A percentile compares a stretch with the other conserved stretches of the same genome.
Evolutionary conservation across 2,888 invertebrate species (phyloP).

Genomic region (Lasioglossum leucozonium): DNA sequence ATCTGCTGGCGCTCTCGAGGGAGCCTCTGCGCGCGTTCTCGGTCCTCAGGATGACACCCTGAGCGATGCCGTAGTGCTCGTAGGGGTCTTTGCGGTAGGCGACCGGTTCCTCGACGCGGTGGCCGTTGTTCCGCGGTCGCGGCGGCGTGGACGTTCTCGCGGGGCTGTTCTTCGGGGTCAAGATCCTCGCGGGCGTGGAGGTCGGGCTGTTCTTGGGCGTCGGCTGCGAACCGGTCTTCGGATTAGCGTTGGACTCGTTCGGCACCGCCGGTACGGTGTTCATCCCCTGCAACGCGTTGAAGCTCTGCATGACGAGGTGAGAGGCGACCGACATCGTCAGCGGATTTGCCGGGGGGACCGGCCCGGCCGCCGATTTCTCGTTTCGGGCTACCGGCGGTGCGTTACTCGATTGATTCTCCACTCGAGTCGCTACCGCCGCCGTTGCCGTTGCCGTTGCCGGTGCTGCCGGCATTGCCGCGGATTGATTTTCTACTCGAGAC

Average conservation of each 20-base stretch:
- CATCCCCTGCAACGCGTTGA: constrained; percentile 76
- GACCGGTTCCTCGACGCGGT: constrained; percentile 47
- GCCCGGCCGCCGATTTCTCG: constrained; percentile 49
- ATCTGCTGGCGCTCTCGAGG: constrained; percentile 78
- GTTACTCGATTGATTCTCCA: constrained; percentile 57
- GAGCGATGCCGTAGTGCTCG: constrained; percentile 79
- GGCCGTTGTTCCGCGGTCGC: constrained; percentile 20
- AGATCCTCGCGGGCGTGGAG: constrained; percentile 27
- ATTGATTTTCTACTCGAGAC: constrained; percentile 64
- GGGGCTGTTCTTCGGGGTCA: constrained; percentile 46
- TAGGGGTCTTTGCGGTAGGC: constrained; percentile 78
- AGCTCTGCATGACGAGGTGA: constrained; percentile 80
- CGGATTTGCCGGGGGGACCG: constrained; percentile 61
- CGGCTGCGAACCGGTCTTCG: not conserved
- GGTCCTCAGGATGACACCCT: constrained; percentile 69
- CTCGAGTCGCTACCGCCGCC: constrained; percentile 19
- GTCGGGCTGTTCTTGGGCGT: constrained; percentile 41
- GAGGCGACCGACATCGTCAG: constrained; percentile 76
- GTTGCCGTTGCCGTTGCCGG: not conserved
- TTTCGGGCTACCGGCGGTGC: constrained; percentile 30
- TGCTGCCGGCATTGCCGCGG: constrained; percentile 23
- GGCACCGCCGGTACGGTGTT: constrained; percentile 44
- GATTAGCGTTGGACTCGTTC: not conserved
- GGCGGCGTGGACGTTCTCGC: constrained; percentile 48
- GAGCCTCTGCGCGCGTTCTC: constrained; percentile 71